These are phyloP conservation scores for Marmota monax DNA, from an alignment of 2,113 vertebrate species.

Conservation along the genomic window DNA sequence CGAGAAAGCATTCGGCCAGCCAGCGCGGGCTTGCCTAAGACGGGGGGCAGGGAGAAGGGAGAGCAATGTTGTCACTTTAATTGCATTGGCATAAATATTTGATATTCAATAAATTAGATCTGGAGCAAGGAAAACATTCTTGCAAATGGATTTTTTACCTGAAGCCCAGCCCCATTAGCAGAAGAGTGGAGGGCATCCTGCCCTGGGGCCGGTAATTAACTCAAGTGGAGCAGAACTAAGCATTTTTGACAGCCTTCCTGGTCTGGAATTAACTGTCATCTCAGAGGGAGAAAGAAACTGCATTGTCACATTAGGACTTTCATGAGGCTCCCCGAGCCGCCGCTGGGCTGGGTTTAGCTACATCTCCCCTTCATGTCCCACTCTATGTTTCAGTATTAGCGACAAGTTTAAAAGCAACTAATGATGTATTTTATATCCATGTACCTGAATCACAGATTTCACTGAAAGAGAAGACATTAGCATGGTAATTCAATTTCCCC, in stretches of 20 bases:
- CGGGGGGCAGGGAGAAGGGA: constrained; percentile 77
- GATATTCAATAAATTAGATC: constrained; percentile 98
- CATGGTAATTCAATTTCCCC: constrained; percentile 83
- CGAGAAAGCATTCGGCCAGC: constrained; percentile 87
- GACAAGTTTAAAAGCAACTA: constrained; percentile 89
- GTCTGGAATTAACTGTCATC: constrained; percentile 99
- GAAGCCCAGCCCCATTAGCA: constrained; percentile 97
- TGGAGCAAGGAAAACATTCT: constrained; percentile 94
- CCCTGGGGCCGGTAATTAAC: constrained; percentile 97
- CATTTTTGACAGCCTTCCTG: constrained; percentile 99
- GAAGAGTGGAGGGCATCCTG: constrained; percentile 91
- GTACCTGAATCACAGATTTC: constrained; percentile 73
- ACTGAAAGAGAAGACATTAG: constrained; percentile 83
- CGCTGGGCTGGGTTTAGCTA: constrained; percentile 87
- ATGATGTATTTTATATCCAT: constrained; percentile 87
- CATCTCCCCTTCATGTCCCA: constrained; percentile 85
- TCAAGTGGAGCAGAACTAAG: constrained; percentile 98
- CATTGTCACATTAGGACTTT: constrained; percentile 96
- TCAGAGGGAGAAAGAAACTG: constrained; percentile 95
- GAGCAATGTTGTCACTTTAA: constrained; percentile 91
- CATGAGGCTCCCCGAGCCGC: constrained; percentile 89
- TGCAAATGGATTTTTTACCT: constrained; percentile 96
- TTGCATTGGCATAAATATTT: constrained; percentile 96
- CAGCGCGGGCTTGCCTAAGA: constrained; percentile 71
- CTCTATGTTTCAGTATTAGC: constrained; percentile 91